phyloP scores from a whole-genome alignment of 2,888 invertebrate genomes.

The Temnothorax unifasciatus region DNA sequence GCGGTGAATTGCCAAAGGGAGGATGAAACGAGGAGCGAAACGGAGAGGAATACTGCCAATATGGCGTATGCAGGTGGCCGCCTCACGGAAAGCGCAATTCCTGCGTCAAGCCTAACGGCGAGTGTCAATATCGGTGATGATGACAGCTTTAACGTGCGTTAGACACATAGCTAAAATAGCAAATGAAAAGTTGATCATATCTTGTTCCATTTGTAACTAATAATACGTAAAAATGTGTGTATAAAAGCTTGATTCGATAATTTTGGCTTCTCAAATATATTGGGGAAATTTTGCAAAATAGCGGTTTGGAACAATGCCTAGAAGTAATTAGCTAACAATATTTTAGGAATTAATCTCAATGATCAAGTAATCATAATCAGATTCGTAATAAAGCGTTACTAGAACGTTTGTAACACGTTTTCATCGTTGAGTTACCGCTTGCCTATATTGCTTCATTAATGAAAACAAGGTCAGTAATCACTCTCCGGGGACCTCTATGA shows the following conservation, averaged over 20 bases:
- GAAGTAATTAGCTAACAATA: background rate
- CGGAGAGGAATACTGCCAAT: conserved; percentile 75
- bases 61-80: conserved; percentile 74
- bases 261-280: background rate
- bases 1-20: conserved; percentile 67
- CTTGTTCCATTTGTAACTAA: background rate
- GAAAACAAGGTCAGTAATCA: conserved; percentile 62
- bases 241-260: background rate
- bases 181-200: background rate
- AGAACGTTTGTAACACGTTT: conserved; percentile 27
- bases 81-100: conserved; percentile 40
- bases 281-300: background rate
- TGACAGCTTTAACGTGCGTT: background rate
- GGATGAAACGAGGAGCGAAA: conserved; percentile 70
- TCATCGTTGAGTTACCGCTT: conserved; percentile 49
- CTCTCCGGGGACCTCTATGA: conserved; percentile 54
- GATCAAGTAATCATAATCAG: background rate
- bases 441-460: conserved; percentile 60
- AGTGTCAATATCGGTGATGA: conserved; percentile 73
- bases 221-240: background rate
- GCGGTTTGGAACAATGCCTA: background rate
- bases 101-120: conserved; percentile 69
- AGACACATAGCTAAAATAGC: background rate
- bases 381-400: conserved; percentile 32
- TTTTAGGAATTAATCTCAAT: background rate